phyloP scores from a whole-genome alignment of 2,797 vertebrate genomes.

The Percopsis omiscomaycus region DNA sequence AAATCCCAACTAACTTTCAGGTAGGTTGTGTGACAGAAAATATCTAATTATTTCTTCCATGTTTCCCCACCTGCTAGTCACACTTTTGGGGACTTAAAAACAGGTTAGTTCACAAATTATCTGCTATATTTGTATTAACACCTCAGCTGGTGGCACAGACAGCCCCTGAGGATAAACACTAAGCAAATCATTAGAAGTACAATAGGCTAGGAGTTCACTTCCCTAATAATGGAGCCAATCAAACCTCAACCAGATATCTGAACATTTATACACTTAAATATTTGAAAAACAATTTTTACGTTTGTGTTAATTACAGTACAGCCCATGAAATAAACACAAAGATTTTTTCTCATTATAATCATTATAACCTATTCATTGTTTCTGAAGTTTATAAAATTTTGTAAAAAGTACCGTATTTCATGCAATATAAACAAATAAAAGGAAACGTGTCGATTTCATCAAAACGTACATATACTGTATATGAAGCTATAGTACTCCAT shows the following conservation, averaged over 20 bases:
- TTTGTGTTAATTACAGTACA: neutral
- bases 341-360: too few species aligned
- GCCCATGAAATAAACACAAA: neutral
- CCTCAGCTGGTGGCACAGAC: constrained; percentile 83
- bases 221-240: constrained; percentile 28
- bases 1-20: constrained; percentile 32
- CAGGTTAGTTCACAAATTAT: constrained; percentile 82
- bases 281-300: neutral
- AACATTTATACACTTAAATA: constrained; percentile 16
- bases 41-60: constrained; percentile 79
- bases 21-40: constrained; percentile 68
- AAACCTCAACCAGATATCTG: constrained; percentile 22
- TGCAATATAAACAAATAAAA: too few species aligned
- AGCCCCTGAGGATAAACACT: constrained; percentile 70
- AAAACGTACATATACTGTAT: too few species aligned
- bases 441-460: too few species aligned
- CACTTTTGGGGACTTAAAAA: constrained; percentile 81
- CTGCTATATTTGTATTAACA: constrained; percentile 86
- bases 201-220: constrained; percentile 53
- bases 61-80: constrained; percentile 81
- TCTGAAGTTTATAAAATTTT: too few species aligned
- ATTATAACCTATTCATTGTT: too few species aligned
- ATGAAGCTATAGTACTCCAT: too few species aligned
- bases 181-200: constrained; percentile 73
- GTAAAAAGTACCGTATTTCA: too few species aligned